Base-by-base conservation (phyloP, 2,797 vertebrate species). In the Tamandua tetradactyla region DNA sequence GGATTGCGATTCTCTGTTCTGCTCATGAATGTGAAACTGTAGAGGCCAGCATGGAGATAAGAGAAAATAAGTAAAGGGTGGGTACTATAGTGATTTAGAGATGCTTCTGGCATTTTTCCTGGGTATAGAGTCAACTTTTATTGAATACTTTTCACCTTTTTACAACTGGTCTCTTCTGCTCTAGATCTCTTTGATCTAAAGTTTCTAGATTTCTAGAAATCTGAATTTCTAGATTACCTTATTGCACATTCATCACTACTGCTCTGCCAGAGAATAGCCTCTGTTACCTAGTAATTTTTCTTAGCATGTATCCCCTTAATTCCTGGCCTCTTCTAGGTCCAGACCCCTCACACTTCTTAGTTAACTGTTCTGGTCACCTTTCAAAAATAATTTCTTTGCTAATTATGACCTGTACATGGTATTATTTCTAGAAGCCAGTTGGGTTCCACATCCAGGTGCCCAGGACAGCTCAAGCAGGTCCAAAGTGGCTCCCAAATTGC, bases 301-400 rank as follows among this genome's bases (percentile, higher is more conserved):
- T 87, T 93, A 89, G 80, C 18, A 87, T 68, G 18, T 83, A 42
- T 64, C 20, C 18, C 37, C 20, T 84, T 66, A 55, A 66, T 92
- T 81, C 27, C 11, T 64, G 59, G 7, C 1, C 8, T 68, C 89
- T 76, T 83, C 32, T 27, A 66, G 3, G 61, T 64, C n/a, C 69
- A 95, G 52, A 37, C 4, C 6, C 18, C 14, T 92, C n/a, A 59
- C 5, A 76, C 37, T 81, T 75, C n/a, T 76, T 89, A 71, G 30
- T 32, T 91, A 35, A 85, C 44, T 92, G 5, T 68, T 49, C 32
- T 30, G 42, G 22, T 82, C 52, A 88, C 75, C 87, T 91, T 78
- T 87, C 47, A 79, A 93, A 96, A 96, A 61, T 49, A 25, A 5
- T 80, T 90, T 90, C 40, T 37, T 91, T 44, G 57, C 40, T 87